Evolutionary conservation across 2,888 invertebrate genomes (phyloP), one percentile per base, ranked within the genome.

Genomic region (Andrena minutula): DNA sequence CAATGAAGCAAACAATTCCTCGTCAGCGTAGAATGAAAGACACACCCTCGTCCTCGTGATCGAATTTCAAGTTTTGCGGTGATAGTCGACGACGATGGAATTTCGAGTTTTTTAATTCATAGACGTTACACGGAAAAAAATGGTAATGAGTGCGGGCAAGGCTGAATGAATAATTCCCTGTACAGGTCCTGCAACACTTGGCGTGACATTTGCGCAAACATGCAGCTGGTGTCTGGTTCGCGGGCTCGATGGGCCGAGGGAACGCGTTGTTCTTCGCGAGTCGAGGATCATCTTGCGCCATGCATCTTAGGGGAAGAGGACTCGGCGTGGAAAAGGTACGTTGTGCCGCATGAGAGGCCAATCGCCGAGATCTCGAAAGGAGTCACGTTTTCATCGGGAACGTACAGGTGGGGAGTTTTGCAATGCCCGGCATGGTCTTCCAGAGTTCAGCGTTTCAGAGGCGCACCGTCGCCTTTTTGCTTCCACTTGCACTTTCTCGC

Each of bases 381-480:
- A 82, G 79, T 88, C 86, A 85, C 82, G 86, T 83, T 88, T 83
- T 49, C 66, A 76, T 82, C 51, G 66, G 60, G 60, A 74, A 81
- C 65, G 30, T 51, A 60, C 64, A 28, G 30, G 16, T 30, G 47
- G 53, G 12, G n/a, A 41, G 49, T 87, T 81, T 87, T 41, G 77
- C 83, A 83, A 87, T 51, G 8, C n/a, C 60, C n/a, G 16, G 63
- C 51, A 47, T 41, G n/a, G 61, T 64, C 66, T 47, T 53, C 47
- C 66, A 41, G 74, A 58, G 74, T 53, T 53, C 63, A 60, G 58
- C 32, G 64, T 77, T 77, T 81, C 64, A 63, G 49, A 47, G 12
- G 58, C 66, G 49, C 41, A 35, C 3, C n/a, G 20, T 56, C 23
- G 23, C 30, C 32, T 6, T 7, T n/a, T 35, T 75, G 32, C 41